Evolutionary conservation across 2,113 vertebrate species (phyloP).

Genomic region (Dasyurus viverrinus): DNA sequence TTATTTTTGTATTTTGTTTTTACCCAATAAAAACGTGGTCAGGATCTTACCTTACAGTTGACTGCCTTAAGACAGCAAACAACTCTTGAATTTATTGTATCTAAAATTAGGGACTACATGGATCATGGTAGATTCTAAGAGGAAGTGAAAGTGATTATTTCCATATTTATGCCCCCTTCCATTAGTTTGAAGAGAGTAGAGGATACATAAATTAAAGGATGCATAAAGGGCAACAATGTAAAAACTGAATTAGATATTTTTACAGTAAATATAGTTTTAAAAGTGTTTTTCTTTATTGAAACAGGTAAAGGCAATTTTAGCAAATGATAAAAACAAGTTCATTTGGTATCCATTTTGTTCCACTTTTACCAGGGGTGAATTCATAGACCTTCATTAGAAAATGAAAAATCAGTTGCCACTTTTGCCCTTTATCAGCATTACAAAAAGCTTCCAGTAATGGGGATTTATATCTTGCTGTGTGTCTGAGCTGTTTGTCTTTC

Average conservation of each 20-base stretch:
- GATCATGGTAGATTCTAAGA: not conserved
- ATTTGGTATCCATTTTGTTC: conserved; percentile 7
- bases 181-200: not conserved
- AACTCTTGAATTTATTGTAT: not conserved
- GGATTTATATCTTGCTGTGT: conserved; percentile 29
- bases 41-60: not conserved
- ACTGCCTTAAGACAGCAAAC: not conserved
- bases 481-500: conserved; percentile 15
- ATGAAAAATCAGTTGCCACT: conserved; percentile 25
- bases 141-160: conserved; percentile 18
- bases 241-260: conserved; percentile 40
- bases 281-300: not conserved
- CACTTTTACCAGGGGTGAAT: conserved; percentile 16
- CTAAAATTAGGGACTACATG: not conserved
- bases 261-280: not conserved
- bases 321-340: not conserved
- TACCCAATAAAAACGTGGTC: not conserved
- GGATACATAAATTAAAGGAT: not conserved
- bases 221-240: conserved; percentile 14
- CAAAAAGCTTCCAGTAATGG: not conserved
- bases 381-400: conserved; percentile 28
- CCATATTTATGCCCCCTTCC: not conserved
- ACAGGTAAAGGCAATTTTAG: not conserved
- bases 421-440: not conserved
- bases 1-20: not conserved